Conservation (phyloP, 2,888 invertebrate species). For the Arrhopalites spinosus region DNA sequence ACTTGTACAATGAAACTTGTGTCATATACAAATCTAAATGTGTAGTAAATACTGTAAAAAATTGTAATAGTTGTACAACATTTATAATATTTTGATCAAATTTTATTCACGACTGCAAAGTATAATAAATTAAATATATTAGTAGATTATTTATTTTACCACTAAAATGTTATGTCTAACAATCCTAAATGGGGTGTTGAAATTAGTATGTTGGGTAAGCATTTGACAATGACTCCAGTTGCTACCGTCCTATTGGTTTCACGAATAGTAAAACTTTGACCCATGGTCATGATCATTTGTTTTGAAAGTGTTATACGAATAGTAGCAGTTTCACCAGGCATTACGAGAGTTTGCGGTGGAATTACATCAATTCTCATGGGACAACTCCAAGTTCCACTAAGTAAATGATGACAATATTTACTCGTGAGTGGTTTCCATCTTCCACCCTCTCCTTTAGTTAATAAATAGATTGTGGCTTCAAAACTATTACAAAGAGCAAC, state of each 20-base stretch:
- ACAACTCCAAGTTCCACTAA: constrained; percentile 84
- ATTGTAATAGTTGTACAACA: too few species aligned
- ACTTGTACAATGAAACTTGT: too few species aligned
- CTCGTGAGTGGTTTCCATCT: constrained; percentile 75
- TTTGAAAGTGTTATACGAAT: constrained; percentile 73
- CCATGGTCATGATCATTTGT: constrained; percentile 79
- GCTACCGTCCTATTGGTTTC: constrained; percentile 81
- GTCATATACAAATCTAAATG: too few species aligned
- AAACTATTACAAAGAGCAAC: constrained; percentile 74
- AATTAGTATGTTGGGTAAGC: constrained; percentile 39
- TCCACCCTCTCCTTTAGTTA: constrained; percentile 80
- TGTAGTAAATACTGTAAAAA: too few species aligned
- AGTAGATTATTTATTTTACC: too few species aligned
- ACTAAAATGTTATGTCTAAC: too few species aligned
- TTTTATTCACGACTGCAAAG: too few species aligned
- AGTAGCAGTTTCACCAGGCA: constrained; percentile 85
- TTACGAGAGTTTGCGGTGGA: constrained; percentile 70
- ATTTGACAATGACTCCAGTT: constrained; percentile 75
- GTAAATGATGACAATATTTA: constrained; percentile 80
- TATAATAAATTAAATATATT: too few species aligned
- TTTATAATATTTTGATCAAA: too few species aligned
- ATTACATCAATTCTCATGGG: constrained; percentile 60
- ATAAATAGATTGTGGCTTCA: constrained; percentile 81
- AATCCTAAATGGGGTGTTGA: too few species aligned
- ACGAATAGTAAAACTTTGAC: constrained; percentile 83